phyloP scores from a whole-genome alignment of 2,113 vertebrate species.

The Nyctibius bracteatus region DNA sequence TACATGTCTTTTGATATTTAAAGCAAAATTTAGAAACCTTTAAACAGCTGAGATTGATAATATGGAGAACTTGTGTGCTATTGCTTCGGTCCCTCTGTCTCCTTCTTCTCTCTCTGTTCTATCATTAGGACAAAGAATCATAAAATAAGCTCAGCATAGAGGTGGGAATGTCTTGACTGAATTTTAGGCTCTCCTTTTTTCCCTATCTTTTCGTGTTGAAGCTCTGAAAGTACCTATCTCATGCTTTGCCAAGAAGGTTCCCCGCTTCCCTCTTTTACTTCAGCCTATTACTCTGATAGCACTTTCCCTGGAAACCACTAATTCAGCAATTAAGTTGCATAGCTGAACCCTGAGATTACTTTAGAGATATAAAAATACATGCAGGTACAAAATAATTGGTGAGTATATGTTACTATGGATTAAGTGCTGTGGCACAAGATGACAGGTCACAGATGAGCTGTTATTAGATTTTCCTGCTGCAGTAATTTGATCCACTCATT shows the following conservation, averaged over 20 bases:
- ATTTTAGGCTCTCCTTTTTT: background rate
- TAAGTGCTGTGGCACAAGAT: background rate
- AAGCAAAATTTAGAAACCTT: background rate
- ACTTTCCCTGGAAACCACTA: background rate
- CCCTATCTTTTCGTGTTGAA: background rate
- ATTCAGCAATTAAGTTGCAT: background rate
- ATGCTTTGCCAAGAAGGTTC: background rate
- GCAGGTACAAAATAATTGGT: constrained; percentile 5
- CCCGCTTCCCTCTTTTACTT: background rate
- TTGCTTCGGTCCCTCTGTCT: background rate
- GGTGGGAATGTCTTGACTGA: background rate
- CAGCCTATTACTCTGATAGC: background rate
- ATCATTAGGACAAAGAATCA: background rate
- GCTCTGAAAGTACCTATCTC: background rate
- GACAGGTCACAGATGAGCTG: background rate
- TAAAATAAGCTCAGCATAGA: background rate
- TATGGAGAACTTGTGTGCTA: accelerated
- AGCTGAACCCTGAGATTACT: constrained; percentile 23
- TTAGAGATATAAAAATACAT: background rate
- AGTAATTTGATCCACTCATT: background rate
- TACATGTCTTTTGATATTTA: background rate
- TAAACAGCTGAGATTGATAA: background rate
- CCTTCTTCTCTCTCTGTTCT: background rate
- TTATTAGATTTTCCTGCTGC: constrained; percentile 15
- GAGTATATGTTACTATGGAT: background rate